A percentile compares a stretch with the other conserved stretches of the same genome.
These are phyloP conservation scores for Acrobeloides nanus DNA, from an alignment of 2,888 invertebrate genomes.

Conservation along the genomic window DNA sequence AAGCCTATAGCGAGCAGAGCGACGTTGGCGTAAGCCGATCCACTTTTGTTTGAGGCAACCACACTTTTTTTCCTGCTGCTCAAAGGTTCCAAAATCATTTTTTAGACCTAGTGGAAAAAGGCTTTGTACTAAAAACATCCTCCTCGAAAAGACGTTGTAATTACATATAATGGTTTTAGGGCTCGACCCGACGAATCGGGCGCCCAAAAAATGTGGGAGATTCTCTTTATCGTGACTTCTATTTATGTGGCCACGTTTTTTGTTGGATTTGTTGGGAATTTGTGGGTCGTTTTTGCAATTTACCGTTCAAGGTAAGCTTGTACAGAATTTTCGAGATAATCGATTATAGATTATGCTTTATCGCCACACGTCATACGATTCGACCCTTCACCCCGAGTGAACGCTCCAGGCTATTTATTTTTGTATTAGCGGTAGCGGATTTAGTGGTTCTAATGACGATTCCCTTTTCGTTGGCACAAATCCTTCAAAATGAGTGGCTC, in stretches of 20 bases:
- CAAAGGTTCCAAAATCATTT: no score
- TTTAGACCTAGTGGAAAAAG: no score
- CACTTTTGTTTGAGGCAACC: not conserved
- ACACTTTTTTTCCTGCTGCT: not conserved
- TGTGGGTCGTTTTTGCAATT: conserved; percentile 14
- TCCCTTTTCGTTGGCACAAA: conserved; percentile 33
- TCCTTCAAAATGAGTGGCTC: conserved; percentile 35
- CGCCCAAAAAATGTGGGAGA: conserved; percentile 46
- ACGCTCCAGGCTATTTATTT: conserved; percentile 40
- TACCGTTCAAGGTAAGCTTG: not conserved
- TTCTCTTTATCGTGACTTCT: no score
- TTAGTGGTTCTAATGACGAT: conserved; percentile 38
- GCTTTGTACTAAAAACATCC: no score
- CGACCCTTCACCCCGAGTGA: conserved; percentile 23
- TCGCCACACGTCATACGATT: conserved; percentile 9
- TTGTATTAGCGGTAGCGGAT: conserved; percentile 37
- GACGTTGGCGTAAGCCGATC: not conserved
- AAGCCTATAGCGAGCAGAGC: conserved; percentile 1
- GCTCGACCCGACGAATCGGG: no score
- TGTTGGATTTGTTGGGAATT: no score
- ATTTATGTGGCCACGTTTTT: no score
- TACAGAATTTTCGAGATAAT: conserved; percentile 5
- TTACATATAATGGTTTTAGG: no score
- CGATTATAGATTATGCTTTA: conserved; percentile 14
- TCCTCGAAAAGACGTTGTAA: no score